Evolutionary conservation across 92 coral and sea anemone genomes (phyloP), one percentile per base, ranked within the genome.

Genomic region (Diadumene lineata): DNA sequence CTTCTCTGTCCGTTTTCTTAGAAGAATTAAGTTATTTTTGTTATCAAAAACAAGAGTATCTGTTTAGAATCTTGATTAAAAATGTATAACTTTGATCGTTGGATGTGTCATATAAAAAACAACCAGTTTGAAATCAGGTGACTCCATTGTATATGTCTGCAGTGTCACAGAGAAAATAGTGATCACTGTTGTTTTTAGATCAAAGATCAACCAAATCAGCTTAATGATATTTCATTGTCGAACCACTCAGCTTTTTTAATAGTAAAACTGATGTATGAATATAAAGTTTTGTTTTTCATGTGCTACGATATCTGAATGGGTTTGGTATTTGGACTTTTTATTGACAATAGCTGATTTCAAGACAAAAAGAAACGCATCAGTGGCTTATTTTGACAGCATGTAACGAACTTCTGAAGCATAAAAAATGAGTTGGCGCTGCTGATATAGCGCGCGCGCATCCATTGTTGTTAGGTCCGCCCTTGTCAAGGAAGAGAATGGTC

Each of bases 391-490:
- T 13, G 13, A 6, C 48, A 38, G 48, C 48, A 38, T 38, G 48
- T 38, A 38, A 38, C 48, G 48, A 38, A 13, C 29, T 31, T 25
- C 75, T 57, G 75, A 70, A 53, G 75, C 75, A 31, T 70, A 53
- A 28, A 70, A 50, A 43, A 69, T 69, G 18, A 29, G 75, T 50
- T 27, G 48, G n/a, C n/a, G n/a, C 16, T 46, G 56, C 17, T 43
- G 24, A 44, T 21, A 43, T 38, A 17, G 23, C 16, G 38, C 23
- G 28, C 0, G 21, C 18, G 43, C 8, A 1, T 50, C 69, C 19
- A 4, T 2, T 27, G 31, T 9, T 46, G 10, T 16, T 46, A 46
- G 53, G 10, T 46, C 53, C 53, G 53, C 16, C 53, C n/a, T n/a
- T n/a, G n/a, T n/a, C n/a, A n/a, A n/a, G n/a, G n/a, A n/a, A n/a